These are phyloP conservation scores for Drosophila seguyi DNA, from an alignment of 1,140 invertebrate genomes.

Conservation along the genomic window DNA sequence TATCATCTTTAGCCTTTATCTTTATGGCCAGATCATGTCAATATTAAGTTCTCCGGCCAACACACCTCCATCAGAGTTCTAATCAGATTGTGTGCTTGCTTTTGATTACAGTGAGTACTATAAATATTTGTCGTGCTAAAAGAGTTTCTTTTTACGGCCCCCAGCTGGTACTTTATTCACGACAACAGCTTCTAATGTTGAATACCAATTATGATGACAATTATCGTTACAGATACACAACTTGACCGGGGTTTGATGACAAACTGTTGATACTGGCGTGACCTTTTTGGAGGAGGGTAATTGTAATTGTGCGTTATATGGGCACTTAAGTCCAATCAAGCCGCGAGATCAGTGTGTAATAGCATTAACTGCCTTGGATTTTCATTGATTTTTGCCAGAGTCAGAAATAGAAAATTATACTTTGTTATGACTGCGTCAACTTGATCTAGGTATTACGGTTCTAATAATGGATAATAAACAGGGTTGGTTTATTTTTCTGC, in stretches of 20 bases:
- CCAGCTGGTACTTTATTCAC: slow-evolving; percentile 10
- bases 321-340: slow-evolving; percentile 23
- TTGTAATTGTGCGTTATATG: slow-evolving; percentile 46
- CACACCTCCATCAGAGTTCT: background rate
- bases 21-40: slow-evolving; percentile 17
- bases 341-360: slow-evolving; percentile 12
- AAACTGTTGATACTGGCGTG: slow-evolving; percentile 40
- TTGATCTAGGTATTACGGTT: slow-evolving; percentile 1
- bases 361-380: slow-evolving; percentile 15
- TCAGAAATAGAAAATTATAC: slow-evolving; percentile 10
- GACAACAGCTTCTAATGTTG: slow-evolving; percentile 23
- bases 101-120: background rate
- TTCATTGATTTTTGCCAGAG: slow-evolving; percentile 32
- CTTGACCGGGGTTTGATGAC: slow-evolving; percentile 12
- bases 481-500: slow-evolving; percentile 7
- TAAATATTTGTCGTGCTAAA: slow-evolving; percentile 5
- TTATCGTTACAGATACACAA: slow-evolving; percentile 30
- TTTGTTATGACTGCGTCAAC: slow-evolving; percentile 1
- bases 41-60: background rate
- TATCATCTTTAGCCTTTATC: slow-evolving; percentile 16
- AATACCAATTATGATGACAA: slow-evolving; percentile 32
- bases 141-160: background rate
- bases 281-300: slow-evolving; percentile 37
- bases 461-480: slow-evolving; percentile 7
- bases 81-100: slow-evolving; percentile 10